Base-by-base conservation (phyloP, 2,797 vertebrate species). In the Myotis vivesi region DNA sequence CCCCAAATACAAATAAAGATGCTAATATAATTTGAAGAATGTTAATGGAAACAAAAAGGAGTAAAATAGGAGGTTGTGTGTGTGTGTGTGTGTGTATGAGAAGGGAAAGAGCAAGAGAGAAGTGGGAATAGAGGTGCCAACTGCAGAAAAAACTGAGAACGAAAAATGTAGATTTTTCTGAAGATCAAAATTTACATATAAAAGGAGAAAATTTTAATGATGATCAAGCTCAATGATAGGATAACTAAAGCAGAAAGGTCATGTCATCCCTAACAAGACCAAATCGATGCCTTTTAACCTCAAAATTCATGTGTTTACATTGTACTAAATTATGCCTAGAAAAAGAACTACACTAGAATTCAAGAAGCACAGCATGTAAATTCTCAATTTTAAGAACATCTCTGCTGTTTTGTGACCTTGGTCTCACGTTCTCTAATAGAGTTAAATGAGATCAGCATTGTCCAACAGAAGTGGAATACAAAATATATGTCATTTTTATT, bases 31-130 rank as follows among this genome's bases (percentile, higher is more conserved):
- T 33, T 6, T 80, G 72, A 84, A 89, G 62, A 89, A 38, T 71
- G 49, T 62, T 79, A 64, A 83, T 41, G n/a, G 64, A 89, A 96
- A 80, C 30, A 82, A 92, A 25, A 51, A 87, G 36, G n/a, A 55
- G 82, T n/a, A 20, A 77, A 88, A 72, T 3, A 82, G 30, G 59
- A 53, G 11, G 36, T 12, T 44, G 25, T 25, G 53, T 1, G n/a
- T n/a, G 10, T 8, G 33, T 4, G 5, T 2, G 6, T 59, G 57
- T 28, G 25, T 59, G 25, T 30, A 12, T 15, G 53, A 1, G 11
- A 64, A 72, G 55, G 81, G 36, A 69, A 64, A n/a, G 49, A 80
- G 66, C 22, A 72, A 85, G 8, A 9, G 8, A 73, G 22, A 89
- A 46, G 9, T 36, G 44, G 41, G 46, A 91, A 87, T 2, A 77